Percentiles rank a stretch among this genome's conserved stretches.
Conservation (phyloP, 2,888 invertebrate genomes). For the Horisme vitalbata region DNA sequence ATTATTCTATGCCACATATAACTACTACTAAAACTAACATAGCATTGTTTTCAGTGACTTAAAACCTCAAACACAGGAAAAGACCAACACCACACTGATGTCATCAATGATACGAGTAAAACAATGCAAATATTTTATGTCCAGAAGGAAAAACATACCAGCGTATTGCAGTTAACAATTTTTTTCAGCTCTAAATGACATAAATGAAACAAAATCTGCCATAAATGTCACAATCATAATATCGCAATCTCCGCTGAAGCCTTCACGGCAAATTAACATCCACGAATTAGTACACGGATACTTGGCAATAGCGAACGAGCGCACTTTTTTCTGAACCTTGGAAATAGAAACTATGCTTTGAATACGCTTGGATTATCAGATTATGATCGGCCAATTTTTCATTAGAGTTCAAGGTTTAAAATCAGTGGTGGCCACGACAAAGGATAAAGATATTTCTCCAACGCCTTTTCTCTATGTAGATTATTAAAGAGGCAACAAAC, state of each 20-base stretch:
- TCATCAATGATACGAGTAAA: neutral
- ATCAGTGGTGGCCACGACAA: no score
- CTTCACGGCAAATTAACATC: conserved; percentile 35
- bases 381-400: neutral
- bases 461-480: no score
- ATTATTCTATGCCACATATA: no score
- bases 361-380: conserved; percentile 4
- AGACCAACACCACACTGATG: conserved; percentile 2
- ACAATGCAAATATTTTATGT: neutral
- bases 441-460: no score
- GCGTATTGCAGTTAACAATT: no score
- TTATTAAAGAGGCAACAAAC: no score
- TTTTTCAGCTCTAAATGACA: no score
- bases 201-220: neutral
- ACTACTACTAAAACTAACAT: no score
- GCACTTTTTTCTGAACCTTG: conserved; percentile 20
- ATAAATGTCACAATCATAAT: conserved; percentile 23
- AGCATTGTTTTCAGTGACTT: neutral
- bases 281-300: conserved; percentile 31
- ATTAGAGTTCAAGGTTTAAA: neutral
- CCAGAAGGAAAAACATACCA: no score
- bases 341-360: conserved; percentile 16
- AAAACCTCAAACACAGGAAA: neutral
- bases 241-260: conserved; percentile 29
- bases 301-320: conserved; percentile 16